Base-by-base conservation (phyloP, 2,797 vertebrate species). In the Serranus cabrilla region DNA sequence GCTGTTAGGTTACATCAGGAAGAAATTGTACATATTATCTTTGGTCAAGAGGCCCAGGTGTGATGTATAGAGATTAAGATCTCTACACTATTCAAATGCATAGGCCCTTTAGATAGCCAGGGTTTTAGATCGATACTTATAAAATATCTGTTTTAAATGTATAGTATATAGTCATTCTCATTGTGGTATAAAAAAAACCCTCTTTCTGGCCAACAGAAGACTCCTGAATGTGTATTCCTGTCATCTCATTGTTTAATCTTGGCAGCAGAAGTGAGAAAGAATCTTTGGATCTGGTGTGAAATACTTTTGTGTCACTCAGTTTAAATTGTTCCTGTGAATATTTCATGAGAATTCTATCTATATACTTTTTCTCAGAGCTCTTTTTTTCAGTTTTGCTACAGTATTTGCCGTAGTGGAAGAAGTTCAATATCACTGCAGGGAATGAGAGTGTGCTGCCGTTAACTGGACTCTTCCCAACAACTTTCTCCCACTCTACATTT, bases 371-470 rank as follows among this genome's bases (percentile, higher is more conserved):
- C 54, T 46, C 21, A 16, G 17, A 50, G 49, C 37, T 52, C 7
- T 46, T 54, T 40, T 17, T 0, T 18, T 43, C 6, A 0, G 23
- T 14, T 67, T 61, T 61, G 31, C 50, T 42, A 1, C 43, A 40
- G 47, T 49, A 10, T 70, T 66, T 54, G 21, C 55, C 1, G 9
- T 37, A 10, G 60, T 70, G 71, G 55, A 58, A 42, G 71, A 57
- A 57, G 76, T 74, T 81, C 71, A 73, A 51, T 79, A 62, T 58
- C 11, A 57, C 66, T 79, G 66, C 79, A 65, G 78, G 43, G 72
- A 66, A 73, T 37, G 17, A 82, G 43, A 74, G 68, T 56, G 62
- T 25, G 58, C 45, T 34, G 34, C 34, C 34, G 54, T 40, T 45
- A 62, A 39, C 43, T 81, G 69, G 51, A 82, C 17, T 73, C 49